Evolutionary conservation across 2,888 invertebrate species (phyloP).

Genomic region (Gymnoscelis rufifasciata): DNA sequence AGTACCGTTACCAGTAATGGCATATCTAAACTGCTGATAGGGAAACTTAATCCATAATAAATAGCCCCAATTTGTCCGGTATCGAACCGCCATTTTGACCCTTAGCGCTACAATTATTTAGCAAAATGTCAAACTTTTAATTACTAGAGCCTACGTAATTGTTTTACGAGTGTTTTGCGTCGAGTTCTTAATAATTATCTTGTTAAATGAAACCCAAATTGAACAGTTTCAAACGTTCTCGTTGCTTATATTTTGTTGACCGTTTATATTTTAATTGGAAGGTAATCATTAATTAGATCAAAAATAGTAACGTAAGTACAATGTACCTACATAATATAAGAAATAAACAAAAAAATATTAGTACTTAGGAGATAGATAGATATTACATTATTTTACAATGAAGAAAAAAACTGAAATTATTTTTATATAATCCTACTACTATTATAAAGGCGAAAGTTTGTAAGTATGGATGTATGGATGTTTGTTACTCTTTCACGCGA

Average conservation of each 20-base stretch:
- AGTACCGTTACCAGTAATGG: constrained; percentile 55
- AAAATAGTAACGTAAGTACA: too few species aligned
- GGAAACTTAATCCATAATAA: constrained; percentile 61
- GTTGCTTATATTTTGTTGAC: too few species aligned
- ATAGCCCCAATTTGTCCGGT: constrained; percentile 59
- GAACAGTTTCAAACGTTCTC: neutral
- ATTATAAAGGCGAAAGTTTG: too few species aligned
- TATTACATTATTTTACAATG: too few species aligned
- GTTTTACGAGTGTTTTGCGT: constrained; percentile 17
- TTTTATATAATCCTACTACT: too few species aligned
- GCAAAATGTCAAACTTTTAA: constrained; percentile 34
- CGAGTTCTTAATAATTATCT: constrained; percentile 20
- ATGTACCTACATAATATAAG: too few species aligned
- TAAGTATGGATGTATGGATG: too few species aligned
- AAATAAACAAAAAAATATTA: too few species aligned
- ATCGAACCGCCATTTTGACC: constrained; percentile 34
- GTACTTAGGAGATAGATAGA: too few species aligned
- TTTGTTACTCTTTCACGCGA: too few species aligned
- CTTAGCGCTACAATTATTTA: constrained; percentile 29
- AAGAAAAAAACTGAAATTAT: too few species aligned
- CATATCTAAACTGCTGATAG: constrained; percentile 63
- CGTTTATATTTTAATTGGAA: neutral
- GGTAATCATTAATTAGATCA: too few species aligned
- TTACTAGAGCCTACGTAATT: constrained; percentile 21
- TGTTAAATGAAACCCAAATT: constrained; percentile 4